phyloP scores from a whole-genome alignment of 2,888 invertebrate species.

The Cantharis flavilabris region DNA sequence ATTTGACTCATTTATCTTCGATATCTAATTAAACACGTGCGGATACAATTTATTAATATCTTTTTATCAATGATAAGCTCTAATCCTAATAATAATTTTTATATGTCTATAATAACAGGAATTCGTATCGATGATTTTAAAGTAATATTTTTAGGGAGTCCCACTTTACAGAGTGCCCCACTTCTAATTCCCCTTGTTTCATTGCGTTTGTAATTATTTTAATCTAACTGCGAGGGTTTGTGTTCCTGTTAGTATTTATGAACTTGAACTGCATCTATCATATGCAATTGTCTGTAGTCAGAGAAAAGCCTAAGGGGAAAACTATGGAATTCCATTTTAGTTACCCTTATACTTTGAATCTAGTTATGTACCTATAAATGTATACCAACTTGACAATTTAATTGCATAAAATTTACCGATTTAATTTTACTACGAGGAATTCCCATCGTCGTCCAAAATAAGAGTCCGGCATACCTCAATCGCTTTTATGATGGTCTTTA shows the following conservation, averaged over 20 bases:
- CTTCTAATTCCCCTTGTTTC: conserved; percentile 48
- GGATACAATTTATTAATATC: conserved; percentile 10
- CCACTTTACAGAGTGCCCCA: conserved; percentile 37
- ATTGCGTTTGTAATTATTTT: conserved; percentile 52
- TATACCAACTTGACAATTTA: neutral
- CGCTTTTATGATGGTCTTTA: neutral
- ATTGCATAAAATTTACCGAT: neutral
- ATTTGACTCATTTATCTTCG: conserved; percentile 1
- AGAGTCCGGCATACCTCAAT: neutral
- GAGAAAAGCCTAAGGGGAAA: conserved; percentile 13
- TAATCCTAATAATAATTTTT: conserved; percentile 12
- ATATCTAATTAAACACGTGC: conserved; percentile 10
- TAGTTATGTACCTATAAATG: neutral
- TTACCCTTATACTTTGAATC: neutral
- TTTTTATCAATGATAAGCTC: conserved; percentile 13
- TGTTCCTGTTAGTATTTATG: conserved; percentile 42
- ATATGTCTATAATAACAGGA: conserved; percentile 5
- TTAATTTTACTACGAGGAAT: neutral
- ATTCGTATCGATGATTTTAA: conserved; percentile 6
- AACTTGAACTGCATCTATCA: conserved; percentile 43
- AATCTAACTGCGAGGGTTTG: conserved; percentile 42
- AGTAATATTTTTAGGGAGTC: conserved; percentile 1
- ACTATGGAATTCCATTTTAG: conserved; percentile 9
- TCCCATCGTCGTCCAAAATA: neutral
- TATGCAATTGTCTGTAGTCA: conserved; percentile 39